A percentile compares a stretch with the other conserved stretches of the same genome.
Evolutionary conservation across 2,888 invertebrate genomes (phyloP).

Genomic region (Subacronicta megacephala): DNA sequence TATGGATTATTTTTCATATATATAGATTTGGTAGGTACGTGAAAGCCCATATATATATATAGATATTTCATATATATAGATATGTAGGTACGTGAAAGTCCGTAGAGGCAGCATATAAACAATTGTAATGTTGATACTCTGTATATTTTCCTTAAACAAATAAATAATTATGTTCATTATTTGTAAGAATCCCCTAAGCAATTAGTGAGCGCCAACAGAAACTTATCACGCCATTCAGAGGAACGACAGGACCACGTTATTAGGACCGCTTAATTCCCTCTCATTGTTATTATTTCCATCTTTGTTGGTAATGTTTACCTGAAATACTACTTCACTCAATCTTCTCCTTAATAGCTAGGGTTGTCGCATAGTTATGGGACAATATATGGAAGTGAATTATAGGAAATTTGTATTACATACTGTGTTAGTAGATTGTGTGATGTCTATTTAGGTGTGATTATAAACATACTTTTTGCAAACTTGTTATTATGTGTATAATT

Average conservation of each 20-base stretch:
- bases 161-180: conserved; percentile 20
- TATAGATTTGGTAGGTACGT: too few relatives aligned
- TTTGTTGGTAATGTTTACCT: conserved; percentile 47
- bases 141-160: conserved; percentile 1
- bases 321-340: conserved; percentile 51
- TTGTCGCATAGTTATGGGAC: conserved; percentile 8
- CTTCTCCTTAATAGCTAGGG: conserved; percentile 42
- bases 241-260: conserved; percentile 35
- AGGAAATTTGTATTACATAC: too few relatives aligned
- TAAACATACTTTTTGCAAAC: too few relatives aligned
- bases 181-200: conserved; percentile 36
- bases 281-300: conserved; percentile 58
- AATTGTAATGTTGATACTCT: too few relatives aligned
- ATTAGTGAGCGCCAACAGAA: conserved; percentile 36
- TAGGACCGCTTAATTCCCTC: conserved; percentile 54
- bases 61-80: too few relatives aligned
- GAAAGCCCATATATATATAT: too few relatives aligned
- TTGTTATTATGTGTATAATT: too few relatives aligned
- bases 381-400: conserved; percentile 5
- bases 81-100: too few relatives aligned
- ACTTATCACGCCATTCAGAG: conserved; percentile 40
- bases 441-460: too few relatives aligned
- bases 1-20: too few relatives aligned
- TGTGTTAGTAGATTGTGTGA: too few relatives aligned
- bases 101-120: too few relatives aligned